Conservation (phyloP, 2,113 vertebrate species). For the Ovis aries region DNA sequence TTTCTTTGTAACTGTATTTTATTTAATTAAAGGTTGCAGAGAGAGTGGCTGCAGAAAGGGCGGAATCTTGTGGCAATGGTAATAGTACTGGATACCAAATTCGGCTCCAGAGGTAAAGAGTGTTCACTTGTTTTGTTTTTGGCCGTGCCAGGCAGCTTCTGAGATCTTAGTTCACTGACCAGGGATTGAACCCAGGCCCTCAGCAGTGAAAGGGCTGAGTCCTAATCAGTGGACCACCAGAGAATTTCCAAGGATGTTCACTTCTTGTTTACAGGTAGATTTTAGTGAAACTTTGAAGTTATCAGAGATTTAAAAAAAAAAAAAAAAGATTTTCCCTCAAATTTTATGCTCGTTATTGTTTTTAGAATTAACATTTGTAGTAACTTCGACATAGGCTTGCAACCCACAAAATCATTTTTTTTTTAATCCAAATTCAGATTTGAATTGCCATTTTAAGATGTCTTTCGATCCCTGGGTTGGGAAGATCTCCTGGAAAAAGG, state of each 20-base stretch:
- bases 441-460: not conserved
- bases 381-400: not conserved
- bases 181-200: not conserved
- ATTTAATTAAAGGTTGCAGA: constrained; percentile 89
- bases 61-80: constrained; percentile 89
- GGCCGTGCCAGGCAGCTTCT: not conserved
- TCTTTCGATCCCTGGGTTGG: not conserved
- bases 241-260: not conserved
- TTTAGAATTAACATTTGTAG: not conserved
- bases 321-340: not conserved
- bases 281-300: not conserved
- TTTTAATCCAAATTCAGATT: not conserved
- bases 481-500: not conserved
- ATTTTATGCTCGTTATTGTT: not conserved
- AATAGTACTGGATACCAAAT: constrained; percentile 98
- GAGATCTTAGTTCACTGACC: not conserved
- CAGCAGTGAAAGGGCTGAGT: not conserved
- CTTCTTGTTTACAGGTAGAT: not conserved
- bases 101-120: constrained; percentile 91
- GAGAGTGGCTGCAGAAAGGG: constrained; percentile 93
- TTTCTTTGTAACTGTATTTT: constrained; percentile 3
- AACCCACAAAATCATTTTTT: not conserved
- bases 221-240: not conserved
- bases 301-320: not conserved
- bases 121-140: not conserved